Conservation (phyloP, 2,797 vertebrate genomes). For the Gymnoscopelus microlampas region DNA sequence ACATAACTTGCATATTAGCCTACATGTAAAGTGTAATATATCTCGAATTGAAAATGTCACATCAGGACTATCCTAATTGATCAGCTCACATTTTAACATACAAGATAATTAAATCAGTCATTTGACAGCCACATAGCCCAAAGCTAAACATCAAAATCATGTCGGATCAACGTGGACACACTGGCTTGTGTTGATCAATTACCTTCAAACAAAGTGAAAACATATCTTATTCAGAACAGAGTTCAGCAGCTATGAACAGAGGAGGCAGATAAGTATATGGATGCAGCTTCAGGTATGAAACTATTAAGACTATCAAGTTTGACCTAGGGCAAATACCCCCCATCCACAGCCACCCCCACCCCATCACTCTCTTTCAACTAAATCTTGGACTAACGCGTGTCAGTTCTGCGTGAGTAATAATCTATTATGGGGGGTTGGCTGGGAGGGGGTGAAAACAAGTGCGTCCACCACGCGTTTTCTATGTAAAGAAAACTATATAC, state of each 20-base stretch:
- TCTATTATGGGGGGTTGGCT: not conserved
- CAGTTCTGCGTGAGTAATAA: slow-evolving; percentile 59
- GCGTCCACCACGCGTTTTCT: slow-evolving; percentile 27
- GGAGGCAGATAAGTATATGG: not conserved
- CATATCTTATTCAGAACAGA: slow-evolving; percentile 12
- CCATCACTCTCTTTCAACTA: slow-evolving; percentile 10
- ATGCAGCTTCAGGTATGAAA: slow-evolving; percentile 48
- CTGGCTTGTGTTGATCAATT: not conserved
- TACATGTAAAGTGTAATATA: too few species aligned
- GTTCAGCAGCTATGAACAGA: slow-evolving; percentile 8
- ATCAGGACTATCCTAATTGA: slow-evolving; percentile 4
- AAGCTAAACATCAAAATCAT: not conserved
- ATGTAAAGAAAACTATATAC: slow-evolving; percentile 24
- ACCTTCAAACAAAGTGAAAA: slow-evolving; percentile 21
- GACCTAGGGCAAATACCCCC: slow-evolving; percentile 51
- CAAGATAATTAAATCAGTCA: not conserved
- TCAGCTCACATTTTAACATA: slow-evolving; percentile 10
- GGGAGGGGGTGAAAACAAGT: not conserved
- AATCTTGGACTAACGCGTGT: slow-evolving; percentile 43
- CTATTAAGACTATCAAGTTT: slow-evolving; percentile 57
- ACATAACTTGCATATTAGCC: slow-evolving; percentile 4
- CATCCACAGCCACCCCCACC: slow-evolving; percentile 1
- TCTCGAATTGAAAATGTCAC: not conserved
- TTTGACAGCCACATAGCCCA: not conserved
- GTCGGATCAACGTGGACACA: not conserved